phyloP scores from a whole-genome alignment of 2,113 vertebrate species.

The Prionailurus viverrinus region DNA sequence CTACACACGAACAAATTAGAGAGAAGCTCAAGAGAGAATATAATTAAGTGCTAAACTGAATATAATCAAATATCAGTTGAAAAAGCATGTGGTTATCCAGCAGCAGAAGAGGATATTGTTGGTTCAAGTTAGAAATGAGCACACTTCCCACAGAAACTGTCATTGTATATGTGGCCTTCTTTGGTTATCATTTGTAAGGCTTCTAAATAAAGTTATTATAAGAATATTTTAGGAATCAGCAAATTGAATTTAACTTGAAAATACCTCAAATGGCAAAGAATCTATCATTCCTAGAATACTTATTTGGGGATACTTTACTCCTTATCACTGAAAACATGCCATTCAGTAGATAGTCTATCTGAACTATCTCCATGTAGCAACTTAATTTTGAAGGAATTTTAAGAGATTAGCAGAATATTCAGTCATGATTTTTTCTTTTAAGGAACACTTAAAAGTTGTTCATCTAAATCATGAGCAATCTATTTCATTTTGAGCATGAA shows the following conservation, averaged over 20 bases:
- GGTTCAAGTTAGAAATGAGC: background rate
- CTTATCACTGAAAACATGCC: conserved; percentile 69
- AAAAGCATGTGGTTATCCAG: background rate
- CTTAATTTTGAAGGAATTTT: conserved; percentile 25
- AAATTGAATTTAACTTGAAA: conserved; percentile 78
- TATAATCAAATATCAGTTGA: background rate
- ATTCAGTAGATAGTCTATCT: conserved; percentile 17
- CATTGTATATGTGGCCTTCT: background rate
- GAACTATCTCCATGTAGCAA: background rate
- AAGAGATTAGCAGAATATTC: background rate
- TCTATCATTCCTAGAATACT: conserved; percentile 67
- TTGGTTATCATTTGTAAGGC: conserved; percentile 28
- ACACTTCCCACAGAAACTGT: background rate
- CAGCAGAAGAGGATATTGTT: background rate
- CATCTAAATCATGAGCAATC: background rate
- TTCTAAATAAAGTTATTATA: conserved; percentile 70
- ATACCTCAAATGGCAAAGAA: conserved; percentile 78
- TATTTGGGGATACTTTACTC: conserved; percentile 71
- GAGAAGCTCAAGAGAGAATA: background rate
- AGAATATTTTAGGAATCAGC: conserved; percentile 44
- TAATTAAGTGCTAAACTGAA: background rate
- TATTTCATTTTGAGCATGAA: background rate
- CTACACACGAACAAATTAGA: background rate
- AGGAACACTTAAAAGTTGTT: conserved; percentile 7
- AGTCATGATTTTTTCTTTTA: background rate